Base-by-base conservation (phyloP, 2,888 invertebrate species). In the Nemotelus pantherinus region DNA sequence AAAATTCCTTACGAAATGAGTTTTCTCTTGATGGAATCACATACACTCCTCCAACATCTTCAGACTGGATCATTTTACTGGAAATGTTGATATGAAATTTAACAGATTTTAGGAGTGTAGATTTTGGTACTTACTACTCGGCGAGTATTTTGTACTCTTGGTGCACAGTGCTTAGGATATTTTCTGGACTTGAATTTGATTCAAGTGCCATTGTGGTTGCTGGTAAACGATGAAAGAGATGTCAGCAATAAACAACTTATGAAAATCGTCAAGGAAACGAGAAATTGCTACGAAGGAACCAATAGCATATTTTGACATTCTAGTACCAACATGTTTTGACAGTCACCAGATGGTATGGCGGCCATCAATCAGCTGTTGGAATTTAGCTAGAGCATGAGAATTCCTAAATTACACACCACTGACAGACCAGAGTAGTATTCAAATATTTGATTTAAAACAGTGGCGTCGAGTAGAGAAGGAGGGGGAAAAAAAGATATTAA, bases 91-190 rank as follows among this genome's bases (percentile, higher is more conserved):
- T 9, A 5, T 43, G 58, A n/a, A 5, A 58, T 10, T n/a, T 4
- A 5, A n/a, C 25, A 5, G 7, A n/a, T 58, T 58, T 58, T n/a
- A 58, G 25, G 3, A 63, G 6, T 58, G 41, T 43, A 63, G 53
- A 53, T 7, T 7, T 6, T 10, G 10, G 10, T 10, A 90, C 94
- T 92, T 91, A 97, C 96, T 96, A 97, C 89, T 97, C 97, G 3
- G 96, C 95, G 87, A 97, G 91, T 82, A 97, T 93, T 82, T 94
- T 92, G 84, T 97, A 97, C 87, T 97, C 97, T 85, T 95, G 93
- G 83, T 95, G 92, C 85, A 93, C 94, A 82, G 92, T 90, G 64
- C 92, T 91, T 85, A 94, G 92, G 77, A 93, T 87, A 85, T 92
- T 93, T 78, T 89, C 90, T 79, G 89, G 85, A 44, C 82, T 82